Percentiles rank a stretch among this genome's conserved stretches.
Conservation (phyloP, 1,140 invertebrate species). For the Neoseiulus cucumeris region DNA sequence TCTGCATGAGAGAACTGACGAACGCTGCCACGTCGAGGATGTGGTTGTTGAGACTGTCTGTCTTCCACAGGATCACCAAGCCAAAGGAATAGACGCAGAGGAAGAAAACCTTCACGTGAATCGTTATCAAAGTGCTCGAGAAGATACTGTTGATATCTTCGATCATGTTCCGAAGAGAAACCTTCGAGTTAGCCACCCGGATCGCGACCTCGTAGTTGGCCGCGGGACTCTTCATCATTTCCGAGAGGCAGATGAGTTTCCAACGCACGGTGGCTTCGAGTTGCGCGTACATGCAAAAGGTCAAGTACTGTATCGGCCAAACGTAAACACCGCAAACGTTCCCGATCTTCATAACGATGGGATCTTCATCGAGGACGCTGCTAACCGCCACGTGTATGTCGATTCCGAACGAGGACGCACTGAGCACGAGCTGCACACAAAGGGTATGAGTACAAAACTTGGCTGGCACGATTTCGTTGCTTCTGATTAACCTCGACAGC, state of each 20-base stretch:
- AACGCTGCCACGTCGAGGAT: not conserved
- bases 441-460: not conserved
- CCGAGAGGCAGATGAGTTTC: not conserved
- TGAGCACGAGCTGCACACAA: not conserved
- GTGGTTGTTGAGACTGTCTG: not conserved
- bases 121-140: not conserved
- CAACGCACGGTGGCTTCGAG: not conserved
- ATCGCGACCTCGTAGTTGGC: not conserved
- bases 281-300: not conserved
- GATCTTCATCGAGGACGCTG: not conserved
- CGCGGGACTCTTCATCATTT: not conserved
- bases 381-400: not conserved
- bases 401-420: not conserved
- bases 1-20: not conserved
- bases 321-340: not conserved
- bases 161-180: not conserved
- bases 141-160: not conserved
- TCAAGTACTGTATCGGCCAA: constrained; percentile 7
- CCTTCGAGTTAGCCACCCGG: not conserved
- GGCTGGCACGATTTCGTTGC: not conserved
- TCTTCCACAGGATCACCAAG: not conserved
- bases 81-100: not conserved
- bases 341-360: not conserved
- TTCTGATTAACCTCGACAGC: not conserved
- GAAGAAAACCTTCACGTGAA: not conserved